These are phyloP conservation scores for Gymnodraco acuticeps DNA, from an alignment of 2,797 vertebrate genomes.

Conservation along the genomic window DNA sequence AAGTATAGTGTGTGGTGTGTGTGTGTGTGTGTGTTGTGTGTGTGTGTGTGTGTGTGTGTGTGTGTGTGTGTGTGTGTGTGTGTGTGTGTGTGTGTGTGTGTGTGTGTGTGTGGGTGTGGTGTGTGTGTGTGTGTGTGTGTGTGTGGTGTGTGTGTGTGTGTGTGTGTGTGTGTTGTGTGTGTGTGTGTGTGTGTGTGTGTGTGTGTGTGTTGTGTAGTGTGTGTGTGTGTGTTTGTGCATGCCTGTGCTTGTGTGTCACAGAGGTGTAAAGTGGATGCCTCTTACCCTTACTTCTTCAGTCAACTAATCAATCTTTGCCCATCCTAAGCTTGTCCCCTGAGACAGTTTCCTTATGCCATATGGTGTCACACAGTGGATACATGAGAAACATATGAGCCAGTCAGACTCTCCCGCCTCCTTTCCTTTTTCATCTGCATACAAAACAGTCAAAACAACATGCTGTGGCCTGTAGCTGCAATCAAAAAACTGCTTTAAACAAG, in stretches of 20 bases:
- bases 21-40: not conserved
- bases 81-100: conserved; percentile 10
- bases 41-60: not conserved
- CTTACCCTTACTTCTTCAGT: conserved; percentile 52
- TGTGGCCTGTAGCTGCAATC: conserved; percentile 61
- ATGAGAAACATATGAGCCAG: conserved; percentile 29
- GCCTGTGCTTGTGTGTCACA: conserved; percentile 52
- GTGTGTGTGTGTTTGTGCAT: conserved; percentile 34
- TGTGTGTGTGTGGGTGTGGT: conserved; percentile 32
- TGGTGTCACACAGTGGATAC: conserved; percentile 40
- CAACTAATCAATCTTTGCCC: conserved; percentile 65
- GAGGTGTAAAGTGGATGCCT: conserved; percentile 72
- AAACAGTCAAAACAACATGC: conserved; percentile 50
- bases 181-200: conserved; percentile 29
- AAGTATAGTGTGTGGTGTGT: conserved; percentile 15
- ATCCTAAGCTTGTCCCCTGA: conserved; percentile 34
- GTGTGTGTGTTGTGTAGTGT: conserved; percentile 25
- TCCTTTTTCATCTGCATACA: conserved; percentile 54
- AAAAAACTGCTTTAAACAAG: conserved; percentile 62
- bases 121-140: conserved; percentile 8
- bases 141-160: conserved; percentile 34
- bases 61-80: conserved; percentile 35
- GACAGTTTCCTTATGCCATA: conserved; percentile 41
- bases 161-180: no score
- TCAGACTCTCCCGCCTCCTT: conserved; percentile 33